Conservation (phyloP, 2,113 vertebrate species). For the Chlamydotis undulata region DNA sequence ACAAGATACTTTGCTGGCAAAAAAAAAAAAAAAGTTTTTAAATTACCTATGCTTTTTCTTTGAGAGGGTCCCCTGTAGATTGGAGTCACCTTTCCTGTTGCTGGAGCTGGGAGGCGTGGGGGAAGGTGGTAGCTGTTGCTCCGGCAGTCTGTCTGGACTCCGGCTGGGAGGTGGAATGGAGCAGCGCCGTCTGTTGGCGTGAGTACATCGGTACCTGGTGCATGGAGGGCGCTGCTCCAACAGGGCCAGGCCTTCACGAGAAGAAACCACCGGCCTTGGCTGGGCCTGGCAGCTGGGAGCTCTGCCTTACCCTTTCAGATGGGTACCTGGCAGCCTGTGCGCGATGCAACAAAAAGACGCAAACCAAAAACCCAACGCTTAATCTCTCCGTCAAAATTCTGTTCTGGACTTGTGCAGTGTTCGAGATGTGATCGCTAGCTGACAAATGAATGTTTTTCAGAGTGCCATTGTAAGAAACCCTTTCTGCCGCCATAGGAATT, state of each 20-base stretch:
- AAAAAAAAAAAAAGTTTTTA: background rate
- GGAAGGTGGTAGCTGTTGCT: background rate
- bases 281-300: constrained; percentile 1
- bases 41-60: constrained; percentile 14
- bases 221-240: background rate
- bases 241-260: background rate
- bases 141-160: background rate
- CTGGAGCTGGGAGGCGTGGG: background rate
- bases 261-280: constrained; percentile 27
- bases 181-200: background rate
- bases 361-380: background rate
- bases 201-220: background rate
- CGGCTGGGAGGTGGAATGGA: background rate
- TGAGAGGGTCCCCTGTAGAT: background rate
- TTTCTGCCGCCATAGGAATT: background rate
- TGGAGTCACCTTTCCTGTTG: background rate
- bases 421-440: background rate
- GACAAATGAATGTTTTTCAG: constrained; percentile 47
- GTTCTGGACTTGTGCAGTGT: background rate
- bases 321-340: background rate
- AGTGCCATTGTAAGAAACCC: background rate
- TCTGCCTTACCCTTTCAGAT: background rate
- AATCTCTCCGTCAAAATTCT: background rate
- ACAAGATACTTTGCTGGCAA: constrained; percentile 50
- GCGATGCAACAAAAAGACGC: background rate